Conservation (phyloP, 2,888 invertebrate species). For the Diadegma fenestrale region DNA sequence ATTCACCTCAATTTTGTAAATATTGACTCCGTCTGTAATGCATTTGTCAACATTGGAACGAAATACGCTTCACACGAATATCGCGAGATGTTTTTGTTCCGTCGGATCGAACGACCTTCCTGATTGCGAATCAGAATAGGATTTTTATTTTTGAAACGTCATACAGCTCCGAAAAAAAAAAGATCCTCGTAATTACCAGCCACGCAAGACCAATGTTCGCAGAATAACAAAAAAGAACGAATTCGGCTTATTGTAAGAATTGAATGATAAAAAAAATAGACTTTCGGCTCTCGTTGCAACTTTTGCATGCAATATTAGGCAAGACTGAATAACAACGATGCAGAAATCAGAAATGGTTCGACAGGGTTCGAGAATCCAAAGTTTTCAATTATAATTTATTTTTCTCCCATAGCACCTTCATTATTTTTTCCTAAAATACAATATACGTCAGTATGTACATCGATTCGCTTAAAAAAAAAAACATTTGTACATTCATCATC, state of each 20-base stretch:
- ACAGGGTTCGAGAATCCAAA: not conserved
- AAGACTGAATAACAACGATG: not conserved
- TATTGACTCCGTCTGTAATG: too few species aligned
- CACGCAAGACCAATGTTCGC: not conserved
- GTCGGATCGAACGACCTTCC: not conserved
- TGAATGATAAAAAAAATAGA: not conserved
- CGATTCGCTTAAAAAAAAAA: not conserved
- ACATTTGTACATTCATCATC: conserved; percentile 6
- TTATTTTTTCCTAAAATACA: not conserved
- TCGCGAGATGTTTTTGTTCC: not conserved
- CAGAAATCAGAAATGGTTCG: not conserved
- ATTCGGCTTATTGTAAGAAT: not conserved
- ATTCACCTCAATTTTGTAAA: too few species aligned
- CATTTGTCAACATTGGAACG: too few species aligned
- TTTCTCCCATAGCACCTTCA: not conserved
- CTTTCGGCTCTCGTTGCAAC: not conserved
- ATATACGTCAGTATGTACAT: not conserved
- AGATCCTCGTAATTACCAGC: not conserved
- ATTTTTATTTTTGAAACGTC: not conserved
- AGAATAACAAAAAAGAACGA: not conserved
- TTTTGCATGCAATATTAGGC: not conserved
- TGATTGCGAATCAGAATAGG: not conserved
- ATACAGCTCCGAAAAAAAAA: not conserved
- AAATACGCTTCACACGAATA: not conserved
- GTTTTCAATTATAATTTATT: not conserved